phyloP scores from a whole-genome alignment of 2,797 vertebrate species.

The Cuculus canorus region DNA sequence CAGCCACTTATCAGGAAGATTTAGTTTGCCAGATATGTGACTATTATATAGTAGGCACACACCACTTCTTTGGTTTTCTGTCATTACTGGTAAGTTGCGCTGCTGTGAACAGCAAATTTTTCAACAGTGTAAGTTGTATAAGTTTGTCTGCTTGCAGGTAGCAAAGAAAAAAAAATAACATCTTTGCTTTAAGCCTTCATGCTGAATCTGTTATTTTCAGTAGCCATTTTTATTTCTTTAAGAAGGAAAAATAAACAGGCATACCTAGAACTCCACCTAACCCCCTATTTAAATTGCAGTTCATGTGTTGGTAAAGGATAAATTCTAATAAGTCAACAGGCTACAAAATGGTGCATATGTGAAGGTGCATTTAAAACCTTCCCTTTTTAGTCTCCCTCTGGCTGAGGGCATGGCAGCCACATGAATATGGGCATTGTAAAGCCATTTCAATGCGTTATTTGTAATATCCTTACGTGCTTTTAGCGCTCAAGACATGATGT shows the following conservation, averaged over 20 bases:
- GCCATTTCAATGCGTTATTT: background rate
- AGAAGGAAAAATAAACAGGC: background rate
- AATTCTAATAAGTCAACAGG: background rate
- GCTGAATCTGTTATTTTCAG: background rate
- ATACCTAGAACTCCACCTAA: background rate
- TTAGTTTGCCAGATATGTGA: constrained; percentile 44
- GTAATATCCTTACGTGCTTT: background rate
- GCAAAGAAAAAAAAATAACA: background rate
- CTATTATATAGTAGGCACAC: background rate
- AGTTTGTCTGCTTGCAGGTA: background rate
- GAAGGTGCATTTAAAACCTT: background rate
- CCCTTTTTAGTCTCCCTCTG: background rate
- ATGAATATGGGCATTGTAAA: background rate
- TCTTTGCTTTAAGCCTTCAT: background rate
- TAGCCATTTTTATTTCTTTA: background rate
- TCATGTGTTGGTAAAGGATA: background rate
- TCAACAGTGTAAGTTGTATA: background rate
- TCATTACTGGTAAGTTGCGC: constrained; percentile 20
- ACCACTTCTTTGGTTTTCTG: constrained; percentile 15
- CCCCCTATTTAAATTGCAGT: background rate
- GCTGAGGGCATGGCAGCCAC: background rate
- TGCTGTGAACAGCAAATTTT: constrained; percentile 21
- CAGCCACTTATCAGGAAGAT: constrained; percentile 13
- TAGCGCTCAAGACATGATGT: background rate
- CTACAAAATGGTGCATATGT: background rate